A percentile compares a stretch with the other conserved stretches of the same genome.
phyloP scores from a whole-genome alignment of 2,888 invertebrate species.

The Ellobium chinense region DNA sequence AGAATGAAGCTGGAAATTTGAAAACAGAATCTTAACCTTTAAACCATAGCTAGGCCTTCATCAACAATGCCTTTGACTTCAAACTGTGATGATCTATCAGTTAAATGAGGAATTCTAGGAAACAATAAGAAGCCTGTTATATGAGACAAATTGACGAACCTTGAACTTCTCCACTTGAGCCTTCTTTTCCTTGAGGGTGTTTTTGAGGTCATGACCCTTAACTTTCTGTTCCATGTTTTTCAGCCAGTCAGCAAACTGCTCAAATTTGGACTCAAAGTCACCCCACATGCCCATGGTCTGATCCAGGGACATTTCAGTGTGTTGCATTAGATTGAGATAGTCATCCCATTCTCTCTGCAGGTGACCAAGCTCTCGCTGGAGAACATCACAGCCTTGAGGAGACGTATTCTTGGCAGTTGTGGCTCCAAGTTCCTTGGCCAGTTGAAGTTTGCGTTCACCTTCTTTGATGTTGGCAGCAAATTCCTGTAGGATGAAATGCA shows the following conservation, averaged over 20 bases:
- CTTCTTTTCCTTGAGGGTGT: slow-evolving; percentile 89
- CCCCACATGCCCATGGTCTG: slow-evolving; percentile 92
- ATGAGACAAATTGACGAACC: slow-evolving; percentile 56
- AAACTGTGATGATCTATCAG: too few relatives aligned
- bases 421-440: slow-evolving; percentile 60
- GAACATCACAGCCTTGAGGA: slow-evolving; percentile 90
- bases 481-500: slow-evolving; percentile 64
- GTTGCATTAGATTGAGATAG: slow-evolving; percentile 63
- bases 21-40: too few relatives aligned
- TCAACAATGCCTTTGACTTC: too few relatives aligned
- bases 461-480: slow-evolving; percentile 62
- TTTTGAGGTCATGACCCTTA: slow-evolving; percentile 90
- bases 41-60: too few relatives aligned
- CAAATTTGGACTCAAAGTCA: slow-evolving; percentile 88
- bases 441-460: slow-evolving; percentile 65
- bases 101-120: too few relatives aligned
- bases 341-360: slow-evolving; percentile 92
- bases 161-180: slow-evolving; percentile 89
- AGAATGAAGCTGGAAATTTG: too few relatives aligned
- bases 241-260: slow-evolving; percentile 90
- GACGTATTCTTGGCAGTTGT: slow-evolving; percentile 88
- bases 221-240: slow-evolving; percentile 91
- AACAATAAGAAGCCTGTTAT: too few relatives aligned
- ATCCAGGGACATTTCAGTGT: slow-evolving; percentile 85
- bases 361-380: slow-evolving; percentile 92